phyloP scores from a whole-genome alignment of 1,140 invertebrate species.

The Liolophura sinensis region DNA sequence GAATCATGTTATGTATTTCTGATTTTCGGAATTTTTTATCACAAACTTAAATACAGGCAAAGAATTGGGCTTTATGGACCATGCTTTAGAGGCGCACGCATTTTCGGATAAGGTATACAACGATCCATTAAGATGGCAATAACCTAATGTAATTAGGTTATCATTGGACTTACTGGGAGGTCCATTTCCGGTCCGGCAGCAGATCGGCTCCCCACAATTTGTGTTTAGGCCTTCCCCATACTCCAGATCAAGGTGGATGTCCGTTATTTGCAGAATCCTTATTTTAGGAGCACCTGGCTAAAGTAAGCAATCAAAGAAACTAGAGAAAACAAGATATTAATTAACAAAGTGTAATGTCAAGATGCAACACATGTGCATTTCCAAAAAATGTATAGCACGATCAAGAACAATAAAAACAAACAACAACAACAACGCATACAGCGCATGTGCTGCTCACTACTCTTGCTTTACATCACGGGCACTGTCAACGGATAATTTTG shows the following conservation, averaged over 20 bases:
- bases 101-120: no score
- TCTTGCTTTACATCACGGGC: no score
- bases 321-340: slow-evolving; percentile 1
- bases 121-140: no score
- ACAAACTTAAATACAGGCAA: no score
- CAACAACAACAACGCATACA: no score
- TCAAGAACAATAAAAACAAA: neutral
- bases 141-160: no score
- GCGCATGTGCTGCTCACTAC: no score
- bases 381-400: neutral
- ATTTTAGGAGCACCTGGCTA: slow-evolving; percentile 45
- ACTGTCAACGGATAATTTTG: no score
- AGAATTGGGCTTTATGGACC: no score
- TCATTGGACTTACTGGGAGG: slow-evolving; percentile 23
- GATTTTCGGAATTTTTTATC: no score
- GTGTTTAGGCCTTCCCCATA: slow-evolving; percentile 72
- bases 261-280: slow-evolving; percentile 73
- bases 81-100: no score
- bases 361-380: neutral
- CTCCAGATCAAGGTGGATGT: slow-evolving; percentile 78
- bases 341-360: neutral
- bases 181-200: slow-evolving; percentile 72
- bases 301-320: slow-evolving; percentile 4
- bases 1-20: no score
- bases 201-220: slow-evolving; percentile 74